These are phyloP conservation scores for Arvicola amphibius DNA, from an alignment of 2,797 vertebrate species.

Conservation along the genomic window DNA sequence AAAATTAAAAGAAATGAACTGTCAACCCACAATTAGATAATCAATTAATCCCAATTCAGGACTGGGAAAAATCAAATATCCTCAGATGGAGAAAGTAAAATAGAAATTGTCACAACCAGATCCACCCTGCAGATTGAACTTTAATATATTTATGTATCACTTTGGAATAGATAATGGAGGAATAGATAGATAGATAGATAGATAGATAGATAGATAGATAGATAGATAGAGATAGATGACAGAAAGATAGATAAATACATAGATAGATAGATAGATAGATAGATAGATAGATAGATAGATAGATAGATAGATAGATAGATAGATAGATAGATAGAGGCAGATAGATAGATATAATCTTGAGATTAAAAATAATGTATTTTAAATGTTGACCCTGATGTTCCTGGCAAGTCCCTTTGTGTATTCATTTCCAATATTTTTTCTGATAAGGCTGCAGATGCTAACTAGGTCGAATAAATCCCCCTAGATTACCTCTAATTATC, in stretches of 20 bases:
- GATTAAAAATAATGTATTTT: conserved; percentile 10
- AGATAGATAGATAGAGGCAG: no score
- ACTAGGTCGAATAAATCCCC: neutral
- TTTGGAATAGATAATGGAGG: neutral
- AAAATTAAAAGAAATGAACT: conserved; percentile 7
- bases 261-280: neutral
- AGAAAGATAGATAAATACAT: neutral
- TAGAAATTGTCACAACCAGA: neutral
- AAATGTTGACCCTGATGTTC: neutral
- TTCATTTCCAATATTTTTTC: neutral
- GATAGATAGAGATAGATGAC: neutral
- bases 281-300: no score
- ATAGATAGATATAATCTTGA: neutral
- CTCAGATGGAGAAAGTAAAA: neutral
- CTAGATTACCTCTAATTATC: neutral
- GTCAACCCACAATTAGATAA: neutral
- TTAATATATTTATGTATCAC: neutral
- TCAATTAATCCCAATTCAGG: neutral
- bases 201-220: neutral
- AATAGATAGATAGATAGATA: neutral
- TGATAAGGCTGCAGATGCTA: neutral
- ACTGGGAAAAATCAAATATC: neutral
- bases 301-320: no score
- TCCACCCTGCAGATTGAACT: neutral
- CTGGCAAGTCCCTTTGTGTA: neutral